These are phyloP conservation scores for Margaritifera margaritifera DNA, from an alignment of 2,888 invertebrate genomes.

Conservation along the genomic window DNA sequence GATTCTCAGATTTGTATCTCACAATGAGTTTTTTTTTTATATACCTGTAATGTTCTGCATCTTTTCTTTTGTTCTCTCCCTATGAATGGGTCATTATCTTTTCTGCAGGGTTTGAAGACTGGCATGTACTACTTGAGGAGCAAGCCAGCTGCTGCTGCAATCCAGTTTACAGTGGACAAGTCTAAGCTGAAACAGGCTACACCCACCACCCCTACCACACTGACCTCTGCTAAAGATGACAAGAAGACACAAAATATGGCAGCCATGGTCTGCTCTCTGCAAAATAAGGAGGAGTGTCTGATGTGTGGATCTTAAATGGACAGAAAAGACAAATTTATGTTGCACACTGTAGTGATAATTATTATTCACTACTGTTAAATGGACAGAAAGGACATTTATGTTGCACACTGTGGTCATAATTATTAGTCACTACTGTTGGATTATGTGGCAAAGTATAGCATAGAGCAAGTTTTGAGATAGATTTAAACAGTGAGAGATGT, in stretches of 20 bases:
- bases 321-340: no score
- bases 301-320: conserved; percentile 78
- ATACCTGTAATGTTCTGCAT: not conserved
- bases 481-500: no score
- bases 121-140: conserved; percentile 99
- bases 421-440: no score
- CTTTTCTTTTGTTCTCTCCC: not conserved
- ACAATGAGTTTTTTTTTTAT: not conserved
- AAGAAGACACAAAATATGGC: conserved; percentile 78
- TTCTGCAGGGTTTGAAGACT: conserved; percentile 90
- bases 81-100: not conserved
- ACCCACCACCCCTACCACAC: conserved; percentile 9
- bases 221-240: conserved; percentile 58
- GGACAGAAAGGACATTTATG: no score
- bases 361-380: conserved; percentile 20
- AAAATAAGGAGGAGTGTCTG: conserved; percentile 89
- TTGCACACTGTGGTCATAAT: no score
- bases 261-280: conserved; percentile 87
- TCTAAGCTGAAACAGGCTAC: conserved; percentile 74
- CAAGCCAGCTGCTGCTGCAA: conserved; percentile 95
- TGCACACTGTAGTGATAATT: no score
- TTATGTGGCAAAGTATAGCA: no score
- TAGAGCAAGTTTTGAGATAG: no score
- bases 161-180: conserved; percentile 98
- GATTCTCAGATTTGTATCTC: not conserved